phyloP scores from a whole-genome alignment of 2,113 vertebrate species.

The Apodemus sylvaticus region DNA sequence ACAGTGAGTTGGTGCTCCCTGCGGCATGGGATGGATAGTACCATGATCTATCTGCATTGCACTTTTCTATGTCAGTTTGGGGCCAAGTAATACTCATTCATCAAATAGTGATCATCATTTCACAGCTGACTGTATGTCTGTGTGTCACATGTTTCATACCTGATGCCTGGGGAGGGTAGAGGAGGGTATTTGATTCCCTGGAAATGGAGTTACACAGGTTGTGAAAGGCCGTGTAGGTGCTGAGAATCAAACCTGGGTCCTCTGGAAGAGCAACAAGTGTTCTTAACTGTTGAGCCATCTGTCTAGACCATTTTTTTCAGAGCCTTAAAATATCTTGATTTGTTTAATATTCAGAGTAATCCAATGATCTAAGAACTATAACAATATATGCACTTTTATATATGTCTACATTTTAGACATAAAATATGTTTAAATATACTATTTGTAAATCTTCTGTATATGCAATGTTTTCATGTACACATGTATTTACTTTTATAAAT shows the following conservation, averaged over 20 bases:
- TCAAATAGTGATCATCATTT: neutral
- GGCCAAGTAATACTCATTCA: neutral
- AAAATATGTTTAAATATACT: neutral
- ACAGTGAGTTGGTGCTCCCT: neutral
- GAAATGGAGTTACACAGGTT: neutral
- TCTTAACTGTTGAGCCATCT: neutral
- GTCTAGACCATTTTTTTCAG: neutral
- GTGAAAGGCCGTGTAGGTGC: neutral
- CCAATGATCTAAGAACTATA: neutral
- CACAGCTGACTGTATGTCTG: neutral
- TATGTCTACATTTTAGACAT: neutral
- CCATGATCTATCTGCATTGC: neutral
- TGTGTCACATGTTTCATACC: neutral
- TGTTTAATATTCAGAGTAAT: conserved; percentile 26
- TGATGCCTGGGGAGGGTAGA: neutral
- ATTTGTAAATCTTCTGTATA: neutral
- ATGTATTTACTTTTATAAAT: neutral
- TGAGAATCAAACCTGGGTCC: neutral
- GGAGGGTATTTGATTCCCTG: neutral
- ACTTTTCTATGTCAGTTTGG: neutral
- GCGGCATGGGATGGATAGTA: neutral
- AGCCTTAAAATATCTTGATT: neutral
- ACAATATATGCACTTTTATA: neutral
- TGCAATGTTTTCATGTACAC: neutral
- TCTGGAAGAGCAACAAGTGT: neutral